A percentile compares a stretch with the other conserved stretches of the same genome.
These are phyloP conservation scores for Nemoura dubitans DNA, from an alignment of 2,888 invertebrate species.

Conservation along the genomic window DNA sequence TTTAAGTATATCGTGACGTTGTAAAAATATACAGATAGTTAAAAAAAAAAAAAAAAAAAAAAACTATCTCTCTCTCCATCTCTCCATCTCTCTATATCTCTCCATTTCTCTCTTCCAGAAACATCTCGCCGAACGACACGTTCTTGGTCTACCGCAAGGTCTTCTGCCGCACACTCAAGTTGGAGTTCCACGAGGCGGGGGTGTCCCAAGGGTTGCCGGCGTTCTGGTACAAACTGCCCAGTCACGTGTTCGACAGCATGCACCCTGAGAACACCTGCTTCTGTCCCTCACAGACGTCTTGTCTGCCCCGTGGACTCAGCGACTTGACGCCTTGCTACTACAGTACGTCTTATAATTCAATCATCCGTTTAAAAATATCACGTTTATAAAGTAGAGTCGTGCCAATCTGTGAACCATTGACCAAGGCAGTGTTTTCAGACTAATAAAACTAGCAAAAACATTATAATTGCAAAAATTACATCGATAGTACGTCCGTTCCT, in stretches of 20 bases:
- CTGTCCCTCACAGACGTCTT: constrained; percentile 25
- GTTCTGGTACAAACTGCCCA: constrained; percentile 65
- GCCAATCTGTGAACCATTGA: no score
- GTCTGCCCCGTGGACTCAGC: constrained; percentile 31
- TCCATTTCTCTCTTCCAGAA: constrained; percentile 49
- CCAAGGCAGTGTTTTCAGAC: no score
- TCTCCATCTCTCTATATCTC: no score
- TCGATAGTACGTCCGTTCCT: not conserved
- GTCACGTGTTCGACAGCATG: constrained; percentile 66
- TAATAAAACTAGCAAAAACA: no score
- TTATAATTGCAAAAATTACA: not conserved
- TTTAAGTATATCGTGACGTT: no score
- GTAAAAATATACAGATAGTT: no score
- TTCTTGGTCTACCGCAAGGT: constrained; percentile 76
- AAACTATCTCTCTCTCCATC: no score
- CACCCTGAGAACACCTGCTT: constrained; percentile 42
- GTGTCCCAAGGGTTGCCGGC: not conserved
- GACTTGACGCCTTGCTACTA: constrained; percentile 41
- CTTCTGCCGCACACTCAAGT: constrained; percentile 76
- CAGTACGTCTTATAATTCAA: constrained; percentile 25
- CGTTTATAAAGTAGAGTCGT: no score
- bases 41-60: no score
- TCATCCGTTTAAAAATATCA: no score
- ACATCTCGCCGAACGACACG: constrained; percentile 60
- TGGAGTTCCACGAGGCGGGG: constrained; percentile 60